Percentiles rank a stretch among this genome's conserved stretches.
phyloP scores from a whole-genome alignment of 2,113 vertebrate genomes.

The Panurus biarmicus region DNA sequence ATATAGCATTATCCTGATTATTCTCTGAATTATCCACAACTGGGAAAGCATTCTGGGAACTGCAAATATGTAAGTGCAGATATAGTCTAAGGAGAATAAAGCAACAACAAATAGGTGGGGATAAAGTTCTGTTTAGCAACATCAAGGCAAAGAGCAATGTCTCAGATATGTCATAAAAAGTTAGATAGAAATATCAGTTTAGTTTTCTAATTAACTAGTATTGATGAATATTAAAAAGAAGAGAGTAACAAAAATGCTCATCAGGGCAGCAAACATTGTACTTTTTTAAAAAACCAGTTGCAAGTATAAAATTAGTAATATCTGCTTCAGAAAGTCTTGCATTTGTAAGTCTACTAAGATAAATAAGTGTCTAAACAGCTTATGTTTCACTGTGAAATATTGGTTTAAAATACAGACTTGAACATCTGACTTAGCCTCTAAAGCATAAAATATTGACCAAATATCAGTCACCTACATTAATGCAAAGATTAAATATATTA shows the following conservation, averaged over 20 bases:
- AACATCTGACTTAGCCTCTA: background rate
- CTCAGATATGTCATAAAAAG: background rate
- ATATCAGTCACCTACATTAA: background rate
- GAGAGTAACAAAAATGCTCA: background rate
- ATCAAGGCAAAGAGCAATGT: background rate
- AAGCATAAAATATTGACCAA: background rate
- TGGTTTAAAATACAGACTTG: conserved; percentile 13
- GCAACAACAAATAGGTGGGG: background rate
- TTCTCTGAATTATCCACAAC: background rate
- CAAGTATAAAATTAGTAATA: background rate
- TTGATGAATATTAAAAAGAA: background rate
- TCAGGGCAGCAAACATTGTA: background rate
- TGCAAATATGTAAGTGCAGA: background rate
- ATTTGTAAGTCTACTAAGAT: background rate
- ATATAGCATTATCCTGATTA: background rate
- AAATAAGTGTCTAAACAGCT: conserved; percentile 1
- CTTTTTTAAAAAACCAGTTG: background rate
- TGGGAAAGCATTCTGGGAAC: background rate
- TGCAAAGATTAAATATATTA: background rate
- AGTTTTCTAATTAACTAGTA: background rate
- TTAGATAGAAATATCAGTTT: background rate
- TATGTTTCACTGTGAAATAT: background rate
- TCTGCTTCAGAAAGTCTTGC: background rate
- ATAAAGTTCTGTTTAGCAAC: background rate
- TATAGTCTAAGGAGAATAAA: background rate